These are phyloP conservation scores for Nylanderia fulva DNA, from an alignment of 1,140 invertebrate genomes.

Conservation along the genomic window DNA sequence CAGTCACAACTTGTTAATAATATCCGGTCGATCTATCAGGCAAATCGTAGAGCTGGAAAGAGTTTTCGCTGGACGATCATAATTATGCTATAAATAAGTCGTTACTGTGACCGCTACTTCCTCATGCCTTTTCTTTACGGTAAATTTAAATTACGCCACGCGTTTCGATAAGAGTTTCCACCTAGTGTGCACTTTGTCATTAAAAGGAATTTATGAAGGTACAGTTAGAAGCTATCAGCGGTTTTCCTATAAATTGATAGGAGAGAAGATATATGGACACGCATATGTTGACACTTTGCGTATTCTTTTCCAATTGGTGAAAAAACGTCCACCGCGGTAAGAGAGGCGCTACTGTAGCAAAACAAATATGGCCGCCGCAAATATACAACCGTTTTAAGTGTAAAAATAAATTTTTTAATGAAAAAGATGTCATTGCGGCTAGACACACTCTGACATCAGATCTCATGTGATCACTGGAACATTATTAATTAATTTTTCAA, in stretches of 20 bases:
- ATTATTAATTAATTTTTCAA: too few species aligned
- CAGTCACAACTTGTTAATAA: slow-evolving; percentile 25
- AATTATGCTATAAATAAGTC: slow-evolving; percentile 45
- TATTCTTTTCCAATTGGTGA: background rate
- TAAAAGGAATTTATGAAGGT: slow-evolving; percentile 50
- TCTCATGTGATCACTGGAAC: too few species aligned
- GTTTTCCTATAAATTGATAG: slow-evolving; percentile 9
- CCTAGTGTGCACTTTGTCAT: slow-evolving; percentile 30
- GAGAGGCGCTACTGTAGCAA: too few species aligned
- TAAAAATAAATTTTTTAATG: too few species aligned
- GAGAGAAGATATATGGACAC: background rate
- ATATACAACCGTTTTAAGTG: too few species aligned
- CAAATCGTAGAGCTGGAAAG: background rate
- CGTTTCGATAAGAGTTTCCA: slow-evolving; percentile 59
- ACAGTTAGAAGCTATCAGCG: slow-evolving; percentile 35
- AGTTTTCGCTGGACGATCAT: slow-evolving; percentile 6
- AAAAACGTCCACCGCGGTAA: too few species aligned
- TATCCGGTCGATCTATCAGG: background rate
- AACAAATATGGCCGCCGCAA: too few species aligned
- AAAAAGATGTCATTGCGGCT: too few species aligned
- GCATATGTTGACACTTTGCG: background rate
- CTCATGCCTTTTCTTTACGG: slow-evolving; percentile 33
- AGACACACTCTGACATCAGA: too few species aligned
- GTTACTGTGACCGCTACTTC: slow-evolving; percentile 34
- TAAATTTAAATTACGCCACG: slow-evolving; percentile 51